Evolutionary conservation across 2,113 vertebrate species (phyloP).

Genomic region (Cranoglanis bouderius): DNA sequence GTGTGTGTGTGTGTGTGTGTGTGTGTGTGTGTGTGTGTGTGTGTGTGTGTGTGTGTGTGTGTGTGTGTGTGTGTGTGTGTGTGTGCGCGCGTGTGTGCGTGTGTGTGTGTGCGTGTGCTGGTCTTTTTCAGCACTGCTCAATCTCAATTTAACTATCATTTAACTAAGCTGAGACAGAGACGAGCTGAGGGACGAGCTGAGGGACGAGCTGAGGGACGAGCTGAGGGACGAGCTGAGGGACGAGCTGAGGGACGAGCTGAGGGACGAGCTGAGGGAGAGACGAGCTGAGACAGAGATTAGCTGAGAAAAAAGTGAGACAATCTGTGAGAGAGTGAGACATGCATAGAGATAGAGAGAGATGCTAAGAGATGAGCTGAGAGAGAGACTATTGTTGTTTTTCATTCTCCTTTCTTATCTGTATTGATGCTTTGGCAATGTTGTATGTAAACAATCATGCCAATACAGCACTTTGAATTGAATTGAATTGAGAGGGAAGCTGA

Average conservation of each 20-base stretch:
- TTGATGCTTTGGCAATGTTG: too few species aligned
- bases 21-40: conserved; percentile 39
- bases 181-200: neutral
- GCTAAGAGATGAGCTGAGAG: too few species aligned
- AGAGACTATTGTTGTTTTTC: too few species aligned
- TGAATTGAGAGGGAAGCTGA: too few species aligned
- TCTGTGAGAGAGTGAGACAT: too few species aligned
- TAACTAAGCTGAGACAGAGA: neutral
- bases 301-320: too few species aligned
- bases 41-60: conserved; percentile 55
- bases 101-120: conserved; percentile 52
- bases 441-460: too few species aligned
- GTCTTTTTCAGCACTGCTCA: neutral
- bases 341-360: too few species aligned
- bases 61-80: conserved; percentile 47
- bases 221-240: neutral
- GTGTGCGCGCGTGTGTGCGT: conserved; percentile 40
- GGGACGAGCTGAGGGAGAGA: neutral
- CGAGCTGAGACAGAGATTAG: too few species aligned
- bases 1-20: conserved; percentile 48
- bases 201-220: neutral
- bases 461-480: too few species aligned
- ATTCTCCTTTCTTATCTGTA: too few species aligned
- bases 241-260: too few species aligned
- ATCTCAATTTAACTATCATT: conserved; percentile 4